Percentiles rank a stretch among this genome's conserved stretches.
Evolutionary conservation across 2,113 vertebrate genomes (phyloP).

Genomic region (Pterocles burchelli): DNA sequence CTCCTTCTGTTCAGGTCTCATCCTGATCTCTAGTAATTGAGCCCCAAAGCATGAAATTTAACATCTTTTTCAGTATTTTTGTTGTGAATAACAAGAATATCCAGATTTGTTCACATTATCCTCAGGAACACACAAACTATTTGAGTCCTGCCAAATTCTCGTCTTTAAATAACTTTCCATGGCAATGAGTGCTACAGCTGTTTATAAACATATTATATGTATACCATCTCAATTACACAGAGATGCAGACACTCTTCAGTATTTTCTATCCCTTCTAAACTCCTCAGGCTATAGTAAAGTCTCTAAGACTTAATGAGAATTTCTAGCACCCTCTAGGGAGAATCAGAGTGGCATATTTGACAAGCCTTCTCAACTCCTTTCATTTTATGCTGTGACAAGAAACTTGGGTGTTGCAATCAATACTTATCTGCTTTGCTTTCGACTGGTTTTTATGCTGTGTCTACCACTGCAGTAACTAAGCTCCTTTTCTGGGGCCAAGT

Average conservation of each 20-base stretch:
- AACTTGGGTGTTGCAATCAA: constrained; percentile 49
- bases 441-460: background rate
- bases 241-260: background rate
- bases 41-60: constrained; percentile 27
- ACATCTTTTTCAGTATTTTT: constrained; percentile 41
- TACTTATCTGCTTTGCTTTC: constrained; percentile 51
- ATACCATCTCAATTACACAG: constrained; percentile 35
- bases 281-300: background rate
- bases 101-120: constrained; percentile 60
- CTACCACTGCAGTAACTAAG: constrained; percentile 16
- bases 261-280: constrained; percentile 2
- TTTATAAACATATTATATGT: constrained; percentile 46
- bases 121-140: constrained; percentile 26
- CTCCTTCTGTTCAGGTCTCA: constrained; percentile 19
- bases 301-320: constrained; percentile 16
- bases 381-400: constrained; percentile 40
- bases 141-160: constrained; percentile 28
- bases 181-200: constrained; percentile 44
- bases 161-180: constrained; percentile 48
- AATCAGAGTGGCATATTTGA: constrained; percentile 34
- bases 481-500: constrained; percentile 1
- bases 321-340: constrained; percentile 42
- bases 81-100: constrained; percentile 46
- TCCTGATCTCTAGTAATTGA: background rate
- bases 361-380: constrained; percentile 38